phyloP scores from a whole-genome alignment of 64 coral and sea anemone species.

The Pachyseris speciosa region DNA sequence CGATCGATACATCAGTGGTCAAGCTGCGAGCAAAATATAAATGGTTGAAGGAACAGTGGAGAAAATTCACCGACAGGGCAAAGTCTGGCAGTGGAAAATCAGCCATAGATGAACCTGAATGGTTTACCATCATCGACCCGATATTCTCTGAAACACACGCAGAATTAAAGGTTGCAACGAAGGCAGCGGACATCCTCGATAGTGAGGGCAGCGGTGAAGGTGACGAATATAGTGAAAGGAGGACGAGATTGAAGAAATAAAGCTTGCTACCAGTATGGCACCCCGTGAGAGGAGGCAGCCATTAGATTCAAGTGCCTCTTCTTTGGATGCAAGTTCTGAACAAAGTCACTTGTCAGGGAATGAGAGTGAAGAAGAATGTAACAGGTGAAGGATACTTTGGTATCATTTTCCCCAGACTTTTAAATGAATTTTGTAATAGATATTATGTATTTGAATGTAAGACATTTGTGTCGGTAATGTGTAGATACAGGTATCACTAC shows the following conservation, averaged over 20 bases:
- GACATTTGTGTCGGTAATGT: too few species aligned
- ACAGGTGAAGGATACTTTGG: not conserved
- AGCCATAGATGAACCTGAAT: slow-evolving; percentile 46
- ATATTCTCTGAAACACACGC: slow-evolving; percentile 57
- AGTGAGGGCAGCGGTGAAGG: not conserved
- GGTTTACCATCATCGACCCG: slow-evolving; percentile 52
- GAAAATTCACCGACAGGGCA: slow-evolving; percentile 50
- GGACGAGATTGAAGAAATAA: too few species aligned
- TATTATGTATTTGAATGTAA: too few species aligned
- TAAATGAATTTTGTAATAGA: not conserved
- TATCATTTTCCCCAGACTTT: not conserved
- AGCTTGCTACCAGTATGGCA: too few species aligned
- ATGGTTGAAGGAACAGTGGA: slow-evolving; percentile 58
- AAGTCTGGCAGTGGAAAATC: slow-evolving; percentile 63
- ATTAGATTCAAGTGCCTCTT: slow-evolving; percentile 33
- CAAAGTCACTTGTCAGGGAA: slow-evolving; percentile 5
- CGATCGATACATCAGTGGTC: slow-evolving; percentile 42
- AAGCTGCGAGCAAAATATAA: slow-evolving; percentile 63
- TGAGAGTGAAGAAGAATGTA: slow-evolving; percentile 1
- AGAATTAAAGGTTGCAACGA: slow-evolving; percentile 10
- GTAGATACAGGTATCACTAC: too few species aligned
- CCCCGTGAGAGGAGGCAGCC: slow-evolving; percentile 27
- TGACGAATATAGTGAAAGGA: not conserved
- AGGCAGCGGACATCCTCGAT: not conserved
- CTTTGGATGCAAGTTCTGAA: not conserved